Conservation (phyloP, 1,140 invertebrate genomes). For the Megalopta genalis region DNA sequence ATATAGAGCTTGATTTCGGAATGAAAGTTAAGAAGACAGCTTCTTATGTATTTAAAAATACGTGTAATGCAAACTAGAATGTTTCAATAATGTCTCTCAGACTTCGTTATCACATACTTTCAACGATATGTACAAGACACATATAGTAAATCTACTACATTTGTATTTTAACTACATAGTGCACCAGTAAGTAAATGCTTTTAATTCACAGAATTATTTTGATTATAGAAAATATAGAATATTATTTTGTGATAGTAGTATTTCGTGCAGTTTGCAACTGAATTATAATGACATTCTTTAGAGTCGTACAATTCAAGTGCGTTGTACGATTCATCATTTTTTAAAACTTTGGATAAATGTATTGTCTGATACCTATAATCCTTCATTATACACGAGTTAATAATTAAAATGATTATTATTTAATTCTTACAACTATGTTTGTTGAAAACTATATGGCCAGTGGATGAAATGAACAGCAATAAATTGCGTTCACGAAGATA, state of each 20-base stretch:
- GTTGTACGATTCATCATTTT: constrained; percentile 11
- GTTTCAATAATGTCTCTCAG: constrained; percentile 22
- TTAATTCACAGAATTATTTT: constrained; percentile 38
- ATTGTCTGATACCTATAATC: constrained; percentile 26
- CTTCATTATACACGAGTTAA: constrained; percentile 19
- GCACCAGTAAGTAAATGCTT: constrained; percentile 35
- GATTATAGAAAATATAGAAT: constrained; percentile 44
- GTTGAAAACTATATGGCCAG: constrained; percentile 40
- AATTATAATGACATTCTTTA: constrained; percentile 26
- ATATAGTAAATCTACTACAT: constrained; percentile 19
- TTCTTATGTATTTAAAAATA: constrained; percentile 12
- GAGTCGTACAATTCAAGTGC: constrained; percentile 4
- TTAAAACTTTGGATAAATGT: constrained; percentile 34
- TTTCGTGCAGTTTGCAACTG: constrained; percentile 3
- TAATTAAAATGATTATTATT: constrained; percentile 15
- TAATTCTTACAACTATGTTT: constrained; percentile 12
- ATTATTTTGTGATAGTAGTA: constrained; percentile 17
- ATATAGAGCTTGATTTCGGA: background rate
- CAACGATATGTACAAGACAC: constrained; percentile 43
- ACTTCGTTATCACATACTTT: constrained; percentile 45
- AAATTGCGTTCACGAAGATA: background rate
- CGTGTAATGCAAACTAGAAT: constrained; percentile 3
- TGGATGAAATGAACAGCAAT: constrained; percentile 25
- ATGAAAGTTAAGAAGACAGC: background rate
- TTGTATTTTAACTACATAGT: constrained; percentile 31